Conservation (phyloP, 1,140 invertebrate species). For the Condylostylus longicornis region DNA sequence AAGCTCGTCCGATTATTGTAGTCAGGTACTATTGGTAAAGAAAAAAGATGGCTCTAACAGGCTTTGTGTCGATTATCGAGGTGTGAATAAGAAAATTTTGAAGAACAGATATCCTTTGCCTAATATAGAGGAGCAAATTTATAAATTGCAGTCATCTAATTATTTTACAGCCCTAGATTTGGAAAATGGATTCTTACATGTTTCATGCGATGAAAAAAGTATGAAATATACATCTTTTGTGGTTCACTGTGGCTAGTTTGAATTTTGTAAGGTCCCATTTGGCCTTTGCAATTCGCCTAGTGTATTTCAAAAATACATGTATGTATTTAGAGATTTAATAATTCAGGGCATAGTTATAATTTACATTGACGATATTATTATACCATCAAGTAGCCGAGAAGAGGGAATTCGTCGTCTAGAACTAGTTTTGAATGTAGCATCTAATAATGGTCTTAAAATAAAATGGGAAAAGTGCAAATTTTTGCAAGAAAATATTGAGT, state of each 20-base stretch:
- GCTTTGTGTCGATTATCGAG: no score
- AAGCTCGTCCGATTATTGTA: no score
- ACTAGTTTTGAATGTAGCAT: slow-evolving; percentile 23
- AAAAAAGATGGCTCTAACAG: no score
- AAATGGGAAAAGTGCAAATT: slow-evolving; percentile 33
- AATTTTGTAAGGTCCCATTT: slow-evolving; percentile 16
- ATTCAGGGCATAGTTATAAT: slow-evolving; percentile 9
- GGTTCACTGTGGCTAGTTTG: slow-evolving; percentile 30
- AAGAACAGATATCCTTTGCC: no score
- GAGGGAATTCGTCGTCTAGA: slow-evolving; percentile 27
- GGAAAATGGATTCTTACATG: no score
- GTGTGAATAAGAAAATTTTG: no score
- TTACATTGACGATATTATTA: slow-evolving; percentile 35
- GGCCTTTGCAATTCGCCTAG: slow-evolving; percentile 7
- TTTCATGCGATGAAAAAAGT: no score
- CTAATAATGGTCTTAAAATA: slow-evolving; percentile 29
- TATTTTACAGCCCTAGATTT: no score
- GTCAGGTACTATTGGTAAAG: no score
- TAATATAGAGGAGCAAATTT: no score
- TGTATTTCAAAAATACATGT: slow-evolving; percentile 9
- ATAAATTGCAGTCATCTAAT: no score
- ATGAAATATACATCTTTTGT: slow-evolving; percentile 24
- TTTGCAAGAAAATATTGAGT: slow-evolving; percentile 20
- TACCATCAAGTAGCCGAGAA: slow-evolving; percentile 22
- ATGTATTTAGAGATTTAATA: slow-evolving; percentile 10